phyloP scores from a whole-genome alignment of 2,888 invertebrate species.

The Dolomedes plantarius region DNA sequence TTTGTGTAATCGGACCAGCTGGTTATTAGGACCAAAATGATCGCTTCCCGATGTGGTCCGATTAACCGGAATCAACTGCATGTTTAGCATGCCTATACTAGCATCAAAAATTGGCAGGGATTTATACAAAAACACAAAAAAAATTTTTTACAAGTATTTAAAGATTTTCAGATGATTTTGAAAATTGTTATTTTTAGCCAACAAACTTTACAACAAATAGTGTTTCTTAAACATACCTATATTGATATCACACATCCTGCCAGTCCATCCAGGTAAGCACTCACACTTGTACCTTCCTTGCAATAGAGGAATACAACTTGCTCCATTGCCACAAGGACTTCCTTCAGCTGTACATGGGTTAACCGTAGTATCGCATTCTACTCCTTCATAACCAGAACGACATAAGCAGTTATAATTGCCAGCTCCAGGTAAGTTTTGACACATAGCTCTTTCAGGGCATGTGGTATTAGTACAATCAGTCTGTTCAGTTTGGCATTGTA shows the following conservation, averaged over 20 bases:
- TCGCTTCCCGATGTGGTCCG: too few relatives aligned
- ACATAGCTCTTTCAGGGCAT: slow-evolving; percentile 97
- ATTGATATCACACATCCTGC: slow-evolving; percentile 93
- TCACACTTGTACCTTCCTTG: slow-evolving; percentile 93
- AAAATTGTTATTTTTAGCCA: too few relatives aligned
- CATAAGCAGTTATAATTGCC: slow-evolving; percentile 91
- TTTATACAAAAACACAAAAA: too few relatives aligned
- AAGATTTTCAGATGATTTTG: too few relatives aligned
- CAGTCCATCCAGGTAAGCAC: slow-evolving; percentile 98
- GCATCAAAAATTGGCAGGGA: too few relatives aligned
- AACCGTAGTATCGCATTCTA: slow-evolving; percentile 92
- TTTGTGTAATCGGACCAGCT: too few relatives aligned
- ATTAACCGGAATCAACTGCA: too few relatives aligned
- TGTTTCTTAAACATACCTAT: too few relatives aligned
- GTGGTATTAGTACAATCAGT: slow-evolving; percentile 93
- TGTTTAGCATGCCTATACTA: too few relatives aligned
- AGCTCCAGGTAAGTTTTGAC: slow-evolving; percentile 93
- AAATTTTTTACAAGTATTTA: too few relatives aligned
- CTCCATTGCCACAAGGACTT: slow-evolving; percentile 93
- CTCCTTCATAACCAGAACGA: slow-evolving; percentile 94
- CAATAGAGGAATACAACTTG: slow-evolving; percentile 90
- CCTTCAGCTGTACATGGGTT: slow-evolving; percentile 83
- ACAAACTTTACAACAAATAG: too few relatives aligned
- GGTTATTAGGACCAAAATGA: too few relatives aligned
- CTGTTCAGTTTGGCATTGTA: slow-evolving; percentile 95